Conservation (phyloP, 2,888 invertebrate species). For the Troides helena region DNA sequence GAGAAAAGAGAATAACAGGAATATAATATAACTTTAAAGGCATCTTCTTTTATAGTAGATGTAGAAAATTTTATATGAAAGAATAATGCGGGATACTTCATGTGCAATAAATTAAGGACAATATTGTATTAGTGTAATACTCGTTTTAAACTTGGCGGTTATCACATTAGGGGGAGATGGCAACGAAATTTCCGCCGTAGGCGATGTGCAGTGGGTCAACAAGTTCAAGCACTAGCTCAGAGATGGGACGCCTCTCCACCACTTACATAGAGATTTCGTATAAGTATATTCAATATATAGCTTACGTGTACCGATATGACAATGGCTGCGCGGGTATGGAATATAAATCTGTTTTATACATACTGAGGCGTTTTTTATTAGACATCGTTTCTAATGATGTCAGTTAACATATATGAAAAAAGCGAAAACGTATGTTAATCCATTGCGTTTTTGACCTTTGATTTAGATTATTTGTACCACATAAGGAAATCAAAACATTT, state of each 20-base stretch:
- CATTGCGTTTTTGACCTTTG: too few species aligned
- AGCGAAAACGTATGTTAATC: too few species aligned
- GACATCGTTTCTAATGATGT: too few species aligned
- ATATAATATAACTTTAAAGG: neutral
- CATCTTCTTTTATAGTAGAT: neutral
- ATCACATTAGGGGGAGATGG: constrained; percentile 54
- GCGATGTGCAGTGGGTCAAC: constrained; percentile 71
- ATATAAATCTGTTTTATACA: neutral
- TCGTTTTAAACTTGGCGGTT: constrained; percentile 41
- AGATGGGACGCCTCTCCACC: constrained; percentile 62
- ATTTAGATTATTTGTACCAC: too few species aligned
- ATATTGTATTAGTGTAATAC: neutral
- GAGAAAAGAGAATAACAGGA: too few species aligned
- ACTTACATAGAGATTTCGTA: constrained; percentile 63
- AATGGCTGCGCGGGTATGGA: constrained; percentile 1
- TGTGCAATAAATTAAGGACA: neutral
- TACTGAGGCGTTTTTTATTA: neutral
- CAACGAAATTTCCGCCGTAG: constrained; percentile 61
- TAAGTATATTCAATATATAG: constrained; percentile 34
- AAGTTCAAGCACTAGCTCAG: constrained; percentile 62
- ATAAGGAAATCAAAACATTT: too few species aligned
- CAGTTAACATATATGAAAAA: too few species aligned
- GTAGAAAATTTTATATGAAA: neutral
- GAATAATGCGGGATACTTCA: neutral
- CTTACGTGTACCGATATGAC: constrained; percentile 10